Base-by-base conservation (phyloP, 2,888 invertebrate genomes). In the Myopa testacea region DNA sequence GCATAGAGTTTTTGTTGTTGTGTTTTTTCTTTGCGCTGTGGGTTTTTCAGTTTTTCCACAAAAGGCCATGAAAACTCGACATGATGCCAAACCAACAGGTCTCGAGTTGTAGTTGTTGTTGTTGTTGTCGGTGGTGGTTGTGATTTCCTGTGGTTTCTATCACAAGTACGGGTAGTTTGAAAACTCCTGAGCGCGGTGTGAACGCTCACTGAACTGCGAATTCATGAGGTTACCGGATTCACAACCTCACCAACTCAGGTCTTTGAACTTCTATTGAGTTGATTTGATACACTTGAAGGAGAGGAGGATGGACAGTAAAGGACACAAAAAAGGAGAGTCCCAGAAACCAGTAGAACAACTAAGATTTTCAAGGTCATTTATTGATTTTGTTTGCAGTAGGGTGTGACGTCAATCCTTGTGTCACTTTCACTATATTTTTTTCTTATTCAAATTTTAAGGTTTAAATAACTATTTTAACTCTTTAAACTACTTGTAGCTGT, bases 91-190 rank as follows among this genome's bases (percentile, higher is more conserved):
- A 67, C 37, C 37, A 37, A 19, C 14, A 37, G 19, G 26, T 8
- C 14, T 10, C 26, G 26, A 14, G 38, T 19, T 72, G 72, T 72
- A 60, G 38, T 72, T 26, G 26, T 26, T 26, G 26, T 26, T 26
- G 26, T 26, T 26, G 26, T 26, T 26, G 26, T 26, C 26, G 26
- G 26, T 26, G 73, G 40, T 60, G 62, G 50, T 45, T 62, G 62
- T 45, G 73, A 60, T 73, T 73, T 63, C 73, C 73, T 73, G 73
- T 62, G 19, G 62, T 62, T 73, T 73, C 38, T 73, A 26, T 26
- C 26, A 26, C 26, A 26, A 26, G 26, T 26, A 26, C 26, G 26
- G 26, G 26, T 26, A 55, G n/a, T n/a, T n/a, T 16, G 5, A 12
- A n/a, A 3, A 55, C 16, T n/a, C 5, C 16, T n/a, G n/a, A 55